These are phyloP conservation scores for Serilophus lunatus DNA, from an alignment of 2,113 vertebrate species.

Conservation along the genomic window DNA sequence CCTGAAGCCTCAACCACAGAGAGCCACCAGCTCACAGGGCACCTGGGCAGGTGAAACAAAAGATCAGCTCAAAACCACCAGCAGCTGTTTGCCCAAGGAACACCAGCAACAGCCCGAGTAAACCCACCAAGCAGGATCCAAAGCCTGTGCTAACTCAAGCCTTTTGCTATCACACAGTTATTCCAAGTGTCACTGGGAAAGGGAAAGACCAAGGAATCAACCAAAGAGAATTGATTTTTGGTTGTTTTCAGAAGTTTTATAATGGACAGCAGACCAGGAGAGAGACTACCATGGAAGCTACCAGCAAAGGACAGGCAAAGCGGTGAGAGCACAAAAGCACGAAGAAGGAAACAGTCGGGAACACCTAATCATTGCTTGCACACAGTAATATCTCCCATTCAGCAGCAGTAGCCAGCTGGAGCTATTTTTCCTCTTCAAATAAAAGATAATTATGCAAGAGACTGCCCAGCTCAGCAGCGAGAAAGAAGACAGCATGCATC, in stretches of 20 bases:
- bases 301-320: neutral
- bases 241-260: neutral
- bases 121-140: neutral
- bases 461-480: neutral
- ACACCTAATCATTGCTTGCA: neutral
- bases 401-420: neutral
- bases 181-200: neutral
- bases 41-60: neutral
- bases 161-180: neutral
- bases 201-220: neutral
- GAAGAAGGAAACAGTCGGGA: neutral
- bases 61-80: neutral
- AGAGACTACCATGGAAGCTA: neutral
- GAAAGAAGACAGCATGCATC: neutral
- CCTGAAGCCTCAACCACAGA: neutral
- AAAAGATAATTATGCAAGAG: neutral
- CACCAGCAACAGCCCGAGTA: neutral
- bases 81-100: neutral
- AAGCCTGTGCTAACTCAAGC: neutral
- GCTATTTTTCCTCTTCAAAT: neutral
- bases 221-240: neutral
- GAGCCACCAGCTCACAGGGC: neutral
- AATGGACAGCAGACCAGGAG: neutral
- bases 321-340: neutral
- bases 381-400: neutral